Base-by-base conservation (phyloP, 1,140 invertebrate species). In the Brachionus koreanus region DNA sequence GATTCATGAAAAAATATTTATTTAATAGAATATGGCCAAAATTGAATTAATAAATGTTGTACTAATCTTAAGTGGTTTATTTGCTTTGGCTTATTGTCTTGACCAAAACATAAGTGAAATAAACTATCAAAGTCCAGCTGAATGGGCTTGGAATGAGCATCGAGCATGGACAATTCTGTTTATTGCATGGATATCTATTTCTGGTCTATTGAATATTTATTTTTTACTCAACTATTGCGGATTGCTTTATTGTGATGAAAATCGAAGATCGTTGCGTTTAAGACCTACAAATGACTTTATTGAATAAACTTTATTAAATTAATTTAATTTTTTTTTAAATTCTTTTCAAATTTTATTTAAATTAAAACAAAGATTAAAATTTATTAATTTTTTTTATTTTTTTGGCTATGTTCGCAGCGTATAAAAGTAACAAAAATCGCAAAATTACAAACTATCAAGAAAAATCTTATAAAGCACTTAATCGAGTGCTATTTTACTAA, bases 71-170 rank as follows among this genome's bases (percentile, higher is more conserved):
- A 69, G n/a, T 39, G 5, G 16, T 39, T 5, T 39, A 4, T 37
- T 35, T 37, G 29, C 19, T 1, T 39, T 37, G 16, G n/a, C 9
- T 69, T 12, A 19, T 16, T 19, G 37, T 12, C 5, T 69, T 5
- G 39, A 69, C 39, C 13, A 39, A 39, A 37, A 35, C 12, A 12
- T 3, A 1, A 74, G 5, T 29, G 3, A 19, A 12, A 16, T 10
- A 6, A 46, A 16, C 23, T 74, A 74, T 19, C 39, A 33, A 25
- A 74, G 25, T 74, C 69, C 69, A 5, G 42, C 42, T 4, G 39
- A 74, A n/a, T 74, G 69, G 69, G 69, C 69, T 10, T 74, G 69
- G 69, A 46, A 43, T 13, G 69, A 74, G n/a, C 42, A 74, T n/a
- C 39, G 19, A 74, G 42, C 43, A 29, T 74, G 16, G 37, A 46